phyloP scores from a whole-genome alignment of 1,140 invertebrate species.

The Bombus pascuorum region DNA sequence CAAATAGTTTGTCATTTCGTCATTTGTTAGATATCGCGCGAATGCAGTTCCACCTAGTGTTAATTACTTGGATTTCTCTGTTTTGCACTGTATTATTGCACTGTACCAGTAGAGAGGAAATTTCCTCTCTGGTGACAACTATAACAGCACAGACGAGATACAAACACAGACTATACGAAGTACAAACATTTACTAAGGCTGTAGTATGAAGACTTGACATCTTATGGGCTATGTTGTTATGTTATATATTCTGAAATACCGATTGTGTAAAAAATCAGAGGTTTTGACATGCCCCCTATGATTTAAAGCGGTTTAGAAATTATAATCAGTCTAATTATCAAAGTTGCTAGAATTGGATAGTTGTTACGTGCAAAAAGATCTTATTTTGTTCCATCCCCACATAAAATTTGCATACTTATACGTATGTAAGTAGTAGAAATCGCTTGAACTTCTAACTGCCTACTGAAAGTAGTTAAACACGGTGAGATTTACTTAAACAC shows the following conservation, averaged over 20 bases:
- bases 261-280: neutral
- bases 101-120: neutral
- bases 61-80: neutral
- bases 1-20: neutral
- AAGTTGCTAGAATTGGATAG: too few relatives aligned
- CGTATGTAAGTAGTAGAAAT: too few relatives aligned
- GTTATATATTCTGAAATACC: neutral
- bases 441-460: too few relatives aligned
- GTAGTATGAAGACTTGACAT: too few relatives aligned
- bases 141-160: neutral
- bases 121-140: too few relatives aligned
- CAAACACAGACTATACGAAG: neutral
- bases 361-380: too few relatives aligned
- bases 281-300: neutral
- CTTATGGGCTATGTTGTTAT: too few relatives aligned
- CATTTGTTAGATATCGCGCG: neutral
- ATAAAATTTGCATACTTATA: too few relatives aligned
- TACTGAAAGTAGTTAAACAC: too few relatives aligned
- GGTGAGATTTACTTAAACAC: too few relatives aligned
- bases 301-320: neutral
- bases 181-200: too few relatives aligned
- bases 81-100: neutral
- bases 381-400: too few relatives aligned
- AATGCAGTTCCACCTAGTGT: constrained; percentile 4
- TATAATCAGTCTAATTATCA: neutral